Base-by-base conservation (phyloP, 2,113 vertebrate genomes). In the Anas platyrhynchos region DNA sequence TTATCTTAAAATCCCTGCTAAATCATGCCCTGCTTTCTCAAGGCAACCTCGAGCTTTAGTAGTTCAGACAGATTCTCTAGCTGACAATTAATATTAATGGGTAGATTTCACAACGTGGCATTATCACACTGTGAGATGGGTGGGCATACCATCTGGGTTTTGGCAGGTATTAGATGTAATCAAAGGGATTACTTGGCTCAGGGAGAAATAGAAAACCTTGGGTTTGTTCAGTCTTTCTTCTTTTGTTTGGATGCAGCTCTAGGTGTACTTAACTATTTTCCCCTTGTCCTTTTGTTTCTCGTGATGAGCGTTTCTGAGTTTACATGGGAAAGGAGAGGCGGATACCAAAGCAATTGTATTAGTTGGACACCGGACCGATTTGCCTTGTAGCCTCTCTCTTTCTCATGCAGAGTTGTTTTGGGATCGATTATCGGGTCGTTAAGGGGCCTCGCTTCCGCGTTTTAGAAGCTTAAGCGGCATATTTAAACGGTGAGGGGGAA, bases 91-190 rank as follows among this genome's bases (percentile, higher is more conserved):
- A 99, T 98, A 98, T 99, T 99, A 99, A 98, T 99, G 98, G 98
- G 43, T 98, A 99, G 98, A 99, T 99, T 98, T 99, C 98, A 98
- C 98, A 98, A 98, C 97, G 98, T 98, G 98, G 98, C 98, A 99
- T 99, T 99, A 99, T 99, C 99, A 98, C 98, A 98, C 98, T 96
- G 97, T 98, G 98, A 98, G 98, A 99, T 99, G 99, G 98, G 99
- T 98, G 98, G 98, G 98, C 99, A 99, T 99, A 99, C 98, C 98
- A 98, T 98, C 98, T 98, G 98, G 98, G 98, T 98, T 98, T 98
- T 98, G 99, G 98, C 98, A 99, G 99, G 99, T 99, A 99, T 99
- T 99, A 99, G 98, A 99, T 99, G 97, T 99, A 99, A 99, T 99
- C 99, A 99, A 98, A 98, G 97, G 98, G 99, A 99, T 99, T 99